phyloP scores from a whole-genome alignment of 2,113 vertebrate species.

The Caranx ignobilis region DNA sequence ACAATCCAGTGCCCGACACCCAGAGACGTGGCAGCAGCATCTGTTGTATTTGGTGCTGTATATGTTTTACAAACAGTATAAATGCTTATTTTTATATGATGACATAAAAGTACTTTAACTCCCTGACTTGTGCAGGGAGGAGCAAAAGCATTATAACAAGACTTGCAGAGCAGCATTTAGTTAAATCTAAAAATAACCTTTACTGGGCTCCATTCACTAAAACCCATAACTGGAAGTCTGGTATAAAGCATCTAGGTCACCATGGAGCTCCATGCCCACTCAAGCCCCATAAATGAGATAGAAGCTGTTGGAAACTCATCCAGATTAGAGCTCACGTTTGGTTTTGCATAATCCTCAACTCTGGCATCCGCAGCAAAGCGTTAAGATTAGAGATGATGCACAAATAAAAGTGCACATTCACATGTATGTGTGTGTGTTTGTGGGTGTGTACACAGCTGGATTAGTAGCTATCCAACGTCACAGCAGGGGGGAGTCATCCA shows the following conservation, averaged over 20 bases:
- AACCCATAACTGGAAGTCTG: constrained; percentile 36
- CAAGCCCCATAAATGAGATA: constrained; percentile 31
- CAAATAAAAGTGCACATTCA: constrained; percentile 40
- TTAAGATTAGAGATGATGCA: constrained; percentile 49
- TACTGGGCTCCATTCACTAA: constrained; percentile 28
- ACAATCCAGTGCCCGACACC: not conserved
- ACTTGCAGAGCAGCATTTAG: not conserved
- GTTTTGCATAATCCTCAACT: constrained; percentile 67
- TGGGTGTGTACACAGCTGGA: constrained; percentile 28
- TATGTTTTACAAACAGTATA: not conserved
- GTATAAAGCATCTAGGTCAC: constrained; percentile 49
- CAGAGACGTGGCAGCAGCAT: not conserved
- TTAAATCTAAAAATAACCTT: constrained; percentile 25
- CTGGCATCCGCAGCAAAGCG: constrained; percentile 40
- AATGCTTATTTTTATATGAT: not conserved
- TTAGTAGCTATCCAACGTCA: constrained; percentile 39
- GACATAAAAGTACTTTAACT: not conserved
- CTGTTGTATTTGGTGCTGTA: not conserved
- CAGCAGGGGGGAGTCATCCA: constrained; percentile 46
- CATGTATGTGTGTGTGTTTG: not conserved
- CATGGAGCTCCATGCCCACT: constrained; percentile 17
- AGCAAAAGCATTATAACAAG: not conserved
- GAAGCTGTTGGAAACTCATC: constrained; percentile 41
- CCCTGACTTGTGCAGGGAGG: not conserved
- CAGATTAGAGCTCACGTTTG: constrained; percentile 70